Conservation (phyloP, 2,797 vertebrate species). For the Menidia menidia region DNA sequence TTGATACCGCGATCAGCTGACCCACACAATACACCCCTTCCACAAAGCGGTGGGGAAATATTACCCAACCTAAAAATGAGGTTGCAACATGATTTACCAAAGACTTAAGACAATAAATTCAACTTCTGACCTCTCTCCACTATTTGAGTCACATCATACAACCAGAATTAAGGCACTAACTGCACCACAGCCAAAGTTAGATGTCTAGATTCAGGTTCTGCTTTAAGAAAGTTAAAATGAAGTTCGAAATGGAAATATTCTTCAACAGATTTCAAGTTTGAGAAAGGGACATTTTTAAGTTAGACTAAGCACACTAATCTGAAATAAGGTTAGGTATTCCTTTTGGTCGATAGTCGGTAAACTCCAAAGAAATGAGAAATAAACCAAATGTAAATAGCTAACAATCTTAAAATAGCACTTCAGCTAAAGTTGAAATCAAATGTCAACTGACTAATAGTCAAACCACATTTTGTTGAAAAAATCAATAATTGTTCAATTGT, state of each 20-base stretch:
- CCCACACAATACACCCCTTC: constrained; percentile 3
- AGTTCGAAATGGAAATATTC: not conserved
- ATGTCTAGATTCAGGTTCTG: not conserved
- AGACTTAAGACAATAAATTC: not conserved
- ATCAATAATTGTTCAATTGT: not conserved
- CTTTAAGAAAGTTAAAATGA: not conserved
- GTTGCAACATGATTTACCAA: constrained; percentile 34
- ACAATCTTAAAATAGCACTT: too few species aligned
- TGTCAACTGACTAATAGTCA: too few species aligned
- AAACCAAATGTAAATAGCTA: too few species aligned
- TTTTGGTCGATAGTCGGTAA: too few species aligned
- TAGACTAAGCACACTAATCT: too few species aligned
- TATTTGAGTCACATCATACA: not conserved
- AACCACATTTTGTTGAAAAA: not conserved
- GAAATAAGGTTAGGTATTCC: too few species aligned
- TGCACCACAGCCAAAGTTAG: not conserved
- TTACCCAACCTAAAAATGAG: constrained; percentile 22
- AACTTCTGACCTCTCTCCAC: constrained; percentile 39
- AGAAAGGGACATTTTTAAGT: too few species aligned
- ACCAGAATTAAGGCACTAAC: not conserved
- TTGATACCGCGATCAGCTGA: constrained; percentile 21
- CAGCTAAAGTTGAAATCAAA: not conserved
- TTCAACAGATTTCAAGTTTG: too few species aligned
- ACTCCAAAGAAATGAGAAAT: too few species aligned
- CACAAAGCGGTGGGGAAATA: constrained; percentile 13